These are phyloP conservation scores for Pitta sordida DNA, from an alignment of 2,113 vertebrate genomes.

Conservation along the genomic window DNA sequence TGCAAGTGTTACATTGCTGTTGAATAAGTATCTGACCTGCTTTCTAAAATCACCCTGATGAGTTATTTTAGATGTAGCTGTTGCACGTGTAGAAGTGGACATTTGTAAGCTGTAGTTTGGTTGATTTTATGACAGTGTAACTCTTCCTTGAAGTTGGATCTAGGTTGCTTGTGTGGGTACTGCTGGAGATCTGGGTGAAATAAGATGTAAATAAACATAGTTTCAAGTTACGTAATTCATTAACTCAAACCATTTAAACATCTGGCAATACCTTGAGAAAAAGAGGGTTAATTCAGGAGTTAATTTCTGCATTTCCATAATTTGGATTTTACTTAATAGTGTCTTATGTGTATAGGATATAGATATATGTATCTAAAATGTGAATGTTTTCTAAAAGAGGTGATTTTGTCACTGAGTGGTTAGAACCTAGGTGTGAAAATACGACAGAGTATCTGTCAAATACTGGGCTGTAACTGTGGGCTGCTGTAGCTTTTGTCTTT, in stretches of 20 bases:
- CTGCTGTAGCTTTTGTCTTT: background rate
- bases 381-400: background rate
- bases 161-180: background rate
- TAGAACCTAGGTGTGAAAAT: background rate
- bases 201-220: background rate
- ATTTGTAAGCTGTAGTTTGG: background rate
- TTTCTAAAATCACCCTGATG: background rate
- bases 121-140: background rate
- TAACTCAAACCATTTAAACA: background rate
- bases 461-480: background rate
- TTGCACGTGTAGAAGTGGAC: background rate
- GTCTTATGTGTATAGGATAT: background rate
- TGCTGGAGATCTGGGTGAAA: background rate
- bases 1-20: background rate
- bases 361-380: background rate
- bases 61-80: background rate
- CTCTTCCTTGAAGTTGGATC: background rate
- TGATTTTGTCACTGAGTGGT: background rate
- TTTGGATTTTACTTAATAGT: background rate
- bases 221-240: background rate
- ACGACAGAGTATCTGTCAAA: too few species aligned
- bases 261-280: background rate
- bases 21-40: background rate
- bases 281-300: background rate
- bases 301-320: background rate